A percentile compares a stretch with the other conserved stretches of the same genome.
These are phyloP conservation scores for Archaeoteleia sp. DNA, from an alignment of 2,888 invertebrate genomes.

Conservation along the genomic window DNA sequence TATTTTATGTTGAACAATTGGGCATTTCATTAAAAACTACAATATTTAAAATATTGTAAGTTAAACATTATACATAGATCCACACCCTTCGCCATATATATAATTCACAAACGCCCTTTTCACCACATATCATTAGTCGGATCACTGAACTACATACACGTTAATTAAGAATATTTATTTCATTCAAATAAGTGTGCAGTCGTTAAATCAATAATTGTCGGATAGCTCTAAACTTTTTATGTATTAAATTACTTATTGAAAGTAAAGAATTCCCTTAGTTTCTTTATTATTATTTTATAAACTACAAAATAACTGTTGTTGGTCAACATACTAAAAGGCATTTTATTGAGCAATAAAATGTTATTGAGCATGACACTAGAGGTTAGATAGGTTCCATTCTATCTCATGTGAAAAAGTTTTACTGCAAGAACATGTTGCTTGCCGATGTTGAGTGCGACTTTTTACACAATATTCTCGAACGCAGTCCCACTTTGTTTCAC, in stretches of 20 bases:
- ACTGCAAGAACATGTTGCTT: conserved; percentile 23
- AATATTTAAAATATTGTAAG: too few species aligned
- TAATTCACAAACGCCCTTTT: too few species aligned
- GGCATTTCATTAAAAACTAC: too few species aligned
- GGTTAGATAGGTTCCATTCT: conserved; percentile 20
- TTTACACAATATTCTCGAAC: conserved; percentile 3
- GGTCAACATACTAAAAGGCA: conserved; percentile 36
- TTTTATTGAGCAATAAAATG: conserved; percentile 46
- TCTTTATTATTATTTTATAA: conserved; percentile 29
- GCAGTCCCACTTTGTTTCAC: conserved; percentile 29
- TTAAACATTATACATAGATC: too few species aligned
- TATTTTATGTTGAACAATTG: too few species aligned
- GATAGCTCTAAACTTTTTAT: conserved; percentile 1
- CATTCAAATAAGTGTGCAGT: conserved; percentile 20
- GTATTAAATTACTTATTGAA: conserved; percentile 11
- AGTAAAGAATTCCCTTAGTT: conserved; percentile 11
- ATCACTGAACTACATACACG: neutral
- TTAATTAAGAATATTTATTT: conserved; percentile 10
- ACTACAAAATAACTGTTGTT: conserved; percentile 30
- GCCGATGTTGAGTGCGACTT: conserved; percentile 23
- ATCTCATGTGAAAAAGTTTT: conserved; percentile 31
- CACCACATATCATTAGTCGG: too few species aligned
- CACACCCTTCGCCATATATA: too few species aligned
- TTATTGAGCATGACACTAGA: conserved; percentile 41
- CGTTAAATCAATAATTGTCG: conserved; percentile 6